phyloP scores from a whole-genome alignment of 2,113 vertebrate species.

The Phaethon lepturus region DNA sequence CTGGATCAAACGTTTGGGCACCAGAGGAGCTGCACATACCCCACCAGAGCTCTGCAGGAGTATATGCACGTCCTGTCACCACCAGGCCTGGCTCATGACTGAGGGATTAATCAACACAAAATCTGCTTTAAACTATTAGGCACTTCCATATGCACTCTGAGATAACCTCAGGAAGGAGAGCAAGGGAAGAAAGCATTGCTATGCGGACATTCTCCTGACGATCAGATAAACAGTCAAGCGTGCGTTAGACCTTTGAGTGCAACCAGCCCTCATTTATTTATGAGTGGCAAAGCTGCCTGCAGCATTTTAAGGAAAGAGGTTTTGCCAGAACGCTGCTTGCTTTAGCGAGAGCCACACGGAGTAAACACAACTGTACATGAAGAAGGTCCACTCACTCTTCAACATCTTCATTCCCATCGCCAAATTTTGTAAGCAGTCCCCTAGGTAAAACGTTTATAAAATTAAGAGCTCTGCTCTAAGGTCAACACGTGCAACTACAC shows the following conservation, averaged over 20 bases:
- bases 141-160: neutral
- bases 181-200: neutral
- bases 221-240: neutral
- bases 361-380: neutral
- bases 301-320: neutral
- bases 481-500: neutral
- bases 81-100: fast-evolving
- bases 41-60: neutral
- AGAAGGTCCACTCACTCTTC: constrained; percentile 82
- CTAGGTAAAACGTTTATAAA: constrained; percentile 70
- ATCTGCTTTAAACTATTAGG: neutral
- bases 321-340: neutral
- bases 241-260: neutral
- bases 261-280: neutral
- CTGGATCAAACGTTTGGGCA: fast-evolving
- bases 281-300: neutral
- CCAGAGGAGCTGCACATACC: neutral
- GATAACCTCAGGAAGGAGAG: neutral
- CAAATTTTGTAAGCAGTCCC: constrained; percentile 83
- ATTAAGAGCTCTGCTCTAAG: constrained; percentile 18
- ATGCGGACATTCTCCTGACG: neutral
- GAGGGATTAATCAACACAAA: neutral
- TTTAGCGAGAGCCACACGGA: neutral
- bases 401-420: constrained; percentile 83
- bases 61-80: fast-evolving